phyloP scores from a whole-genome alignment of 2,113 vertebrate species.

The Athene noctua region DNA sequence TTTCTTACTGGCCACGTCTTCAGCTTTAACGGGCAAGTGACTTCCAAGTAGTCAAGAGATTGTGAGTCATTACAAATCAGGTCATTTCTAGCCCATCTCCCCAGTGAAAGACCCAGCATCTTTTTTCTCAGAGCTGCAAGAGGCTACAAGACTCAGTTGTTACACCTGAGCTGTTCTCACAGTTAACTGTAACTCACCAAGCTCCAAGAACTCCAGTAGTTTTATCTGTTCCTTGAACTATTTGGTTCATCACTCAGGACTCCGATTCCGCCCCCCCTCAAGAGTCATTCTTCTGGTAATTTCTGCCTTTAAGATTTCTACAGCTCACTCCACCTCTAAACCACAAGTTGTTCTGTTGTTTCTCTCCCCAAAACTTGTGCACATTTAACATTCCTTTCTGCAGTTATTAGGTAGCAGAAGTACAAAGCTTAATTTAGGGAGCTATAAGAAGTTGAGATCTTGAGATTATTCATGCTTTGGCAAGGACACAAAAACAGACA shows the following conservation, averaged over 20 bases:
- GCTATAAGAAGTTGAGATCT: neutral
- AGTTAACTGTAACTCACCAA: neutral
- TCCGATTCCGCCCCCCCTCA: neutral
- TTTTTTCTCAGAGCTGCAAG: neutral
- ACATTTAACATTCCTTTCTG: slow-evolving; percentile 4
- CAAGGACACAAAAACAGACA: neutral
- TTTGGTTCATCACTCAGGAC: neutral
- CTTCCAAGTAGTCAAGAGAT: neutral
- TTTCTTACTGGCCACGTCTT: neutral
- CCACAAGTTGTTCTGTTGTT: neutral
- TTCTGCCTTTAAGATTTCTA: neutral
- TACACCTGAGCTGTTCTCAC: neutral
- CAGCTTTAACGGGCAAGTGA: neutral
- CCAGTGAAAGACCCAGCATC: neutral
- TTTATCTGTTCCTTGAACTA: neutral
- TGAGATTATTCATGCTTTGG: slow-evolving; percentile 14
- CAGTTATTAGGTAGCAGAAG: neutral
- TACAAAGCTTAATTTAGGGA: slow-evolving; percentile 24
- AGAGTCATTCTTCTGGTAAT: neutral
- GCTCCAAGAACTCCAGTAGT: neutral
- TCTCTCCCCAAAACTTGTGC: neutral
- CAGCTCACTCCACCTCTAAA: neutral
- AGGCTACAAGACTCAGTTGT: neutral
- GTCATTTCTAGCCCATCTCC: neutral
- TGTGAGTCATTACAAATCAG: neutral